Percentiles rank a stretch among this genome's conserved stretches.
Conservation (phyloP, 2,888 invertebrate genomes). For the Automeris io region DNA sequence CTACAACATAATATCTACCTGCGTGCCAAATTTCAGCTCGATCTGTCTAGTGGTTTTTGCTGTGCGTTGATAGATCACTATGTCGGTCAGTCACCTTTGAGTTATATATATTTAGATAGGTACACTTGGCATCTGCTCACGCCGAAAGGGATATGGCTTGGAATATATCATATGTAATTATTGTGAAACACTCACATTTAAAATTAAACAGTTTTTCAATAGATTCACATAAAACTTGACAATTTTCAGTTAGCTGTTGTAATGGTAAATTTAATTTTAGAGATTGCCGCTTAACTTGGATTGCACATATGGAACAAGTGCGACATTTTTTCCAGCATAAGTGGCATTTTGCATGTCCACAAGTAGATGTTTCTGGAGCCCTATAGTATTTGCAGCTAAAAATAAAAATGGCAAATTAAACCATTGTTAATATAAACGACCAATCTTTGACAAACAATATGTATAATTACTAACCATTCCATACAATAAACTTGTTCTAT, state of each 20-base stretch:
- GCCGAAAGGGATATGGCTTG: too few species aligned
- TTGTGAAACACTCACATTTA: constrained; percentile 43
- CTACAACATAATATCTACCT: too few species aligned
- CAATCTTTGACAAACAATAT: too few species aligned
- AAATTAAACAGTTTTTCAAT: constrained; percentile 50
- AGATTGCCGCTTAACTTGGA: constrained; percentile 31
- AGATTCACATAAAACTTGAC: constrained; percentile 33
- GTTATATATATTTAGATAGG: too few species aligned
- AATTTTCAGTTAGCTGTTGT: constrained; percentile 40
- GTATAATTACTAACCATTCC: constrained; percentile 46
- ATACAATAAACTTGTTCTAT: constrained; percentile 51
- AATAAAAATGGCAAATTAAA: constrained; percentile 5
- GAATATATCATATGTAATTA: too few species aligned
- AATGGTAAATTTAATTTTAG: constrained; percentile 42
- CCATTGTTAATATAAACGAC: too few species aligned
- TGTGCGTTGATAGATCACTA: too few species aligned
- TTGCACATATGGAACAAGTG: constrained; percentile 43
- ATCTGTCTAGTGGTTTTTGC: too few species aligned
- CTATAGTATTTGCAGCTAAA: constrained; percentile 56
- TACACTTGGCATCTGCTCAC: too few species aligned
- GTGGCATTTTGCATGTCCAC: constrained; percentile 59
- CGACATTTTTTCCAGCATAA: constrained; percentile 48
- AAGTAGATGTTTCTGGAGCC: constrained; percentile 48
- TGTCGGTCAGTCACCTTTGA: too few species aligned
- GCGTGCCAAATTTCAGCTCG: too few species aligned